These are phyloP conservation scores for Gonatopus flavifemur DNA, from an alignment of 1,140 invertebrate genomes.

Conservation along the genomic window DNA sequence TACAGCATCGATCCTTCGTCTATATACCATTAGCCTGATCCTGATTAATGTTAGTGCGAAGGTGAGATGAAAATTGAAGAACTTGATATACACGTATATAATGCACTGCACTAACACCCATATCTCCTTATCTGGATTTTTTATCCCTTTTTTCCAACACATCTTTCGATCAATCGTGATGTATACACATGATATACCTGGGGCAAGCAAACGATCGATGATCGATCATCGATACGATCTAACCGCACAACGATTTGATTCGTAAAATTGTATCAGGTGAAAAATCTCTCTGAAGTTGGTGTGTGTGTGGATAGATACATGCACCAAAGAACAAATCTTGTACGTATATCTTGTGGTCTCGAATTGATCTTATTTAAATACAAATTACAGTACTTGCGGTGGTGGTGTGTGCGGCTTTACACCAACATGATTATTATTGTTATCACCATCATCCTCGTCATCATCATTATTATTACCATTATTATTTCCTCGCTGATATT, in stretches of 20 bases:
- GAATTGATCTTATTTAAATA: conserved; percentile 52
- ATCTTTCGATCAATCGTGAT: no score
- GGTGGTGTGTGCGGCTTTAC: conserved; percentile 26
- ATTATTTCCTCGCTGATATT: conserved; percentile 24
- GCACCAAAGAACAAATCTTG: conserved; percentile 20
- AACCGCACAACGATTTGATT: conserved; percentile 26
- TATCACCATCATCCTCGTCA: no score
- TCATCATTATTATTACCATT: no score
- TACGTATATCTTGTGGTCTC: conserved; percentile 55
- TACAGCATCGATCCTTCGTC: no score
- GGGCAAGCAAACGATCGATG: conserved; percentile 17
- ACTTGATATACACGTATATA: no score
- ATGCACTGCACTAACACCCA: no score
- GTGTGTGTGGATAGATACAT: conserved; percentile 17
- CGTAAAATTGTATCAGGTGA: conserved; percentile 25
- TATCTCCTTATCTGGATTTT: no score
- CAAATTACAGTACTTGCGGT: conserved; percentile 44
- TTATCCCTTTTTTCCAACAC: no score
- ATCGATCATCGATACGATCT: conserved; percentile 23
- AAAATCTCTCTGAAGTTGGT: conserved; percentile 12
- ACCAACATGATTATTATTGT: no score
- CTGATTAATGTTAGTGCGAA: no score
- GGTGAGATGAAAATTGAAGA: no score
- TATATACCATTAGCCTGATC: no score
- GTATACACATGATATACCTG: conserved; percentile 9